Evolutionary conservation across 1,140 invertebrate species (phyloP).

Genomic region (honey bee (Apis mellifera)): DNA sequence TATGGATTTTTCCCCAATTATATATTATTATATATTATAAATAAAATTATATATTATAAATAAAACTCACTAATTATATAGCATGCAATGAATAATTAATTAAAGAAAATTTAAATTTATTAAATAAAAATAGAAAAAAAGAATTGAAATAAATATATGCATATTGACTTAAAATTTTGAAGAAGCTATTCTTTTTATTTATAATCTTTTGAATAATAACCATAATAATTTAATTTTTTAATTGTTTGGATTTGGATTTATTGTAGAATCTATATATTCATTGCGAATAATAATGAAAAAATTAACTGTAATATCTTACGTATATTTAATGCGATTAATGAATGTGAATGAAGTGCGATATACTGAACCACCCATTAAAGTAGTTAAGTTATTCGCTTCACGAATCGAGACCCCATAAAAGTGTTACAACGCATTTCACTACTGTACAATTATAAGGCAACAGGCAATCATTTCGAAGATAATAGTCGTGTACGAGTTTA

Average conservation of each 20-base stretch:
- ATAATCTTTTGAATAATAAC: not conserved
- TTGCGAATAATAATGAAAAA: not conserved
- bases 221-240: not conserved
- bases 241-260: no score
- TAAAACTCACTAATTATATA: no score
- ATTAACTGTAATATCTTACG: constrained; percentile 18
- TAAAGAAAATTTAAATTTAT: no score
- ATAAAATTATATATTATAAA: no score
- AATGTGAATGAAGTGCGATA: constrained; percentile 49
- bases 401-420: constrained; percentile 56
- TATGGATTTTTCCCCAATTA: no score
- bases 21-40: no score
- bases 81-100: no score
- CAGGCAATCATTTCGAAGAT: constrained; percentile 32
- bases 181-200: no score
- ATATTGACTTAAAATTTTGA: no score
- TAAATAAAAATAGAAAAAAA: no score
- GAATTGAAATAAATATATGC: no score
- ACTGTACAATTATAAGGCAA: constrained; percentile 42
- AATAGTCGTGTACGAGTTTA: constrained; percentile 49
- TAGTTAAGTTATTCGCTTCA: constrained; percentile 62
- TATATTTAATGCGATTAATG: constrained; percentile 37
- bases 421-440: constrained; percentile 41
- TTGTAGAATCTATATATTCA: constrained; percentile 31
- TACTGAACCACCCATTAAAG: constrained; percentile 24